Evolutionary conservation across 2,888 invertebrate genomes (phyloP), one percentile per base, ranked within the genome.

Genomic region (Odontocolon sp.): DNA sequence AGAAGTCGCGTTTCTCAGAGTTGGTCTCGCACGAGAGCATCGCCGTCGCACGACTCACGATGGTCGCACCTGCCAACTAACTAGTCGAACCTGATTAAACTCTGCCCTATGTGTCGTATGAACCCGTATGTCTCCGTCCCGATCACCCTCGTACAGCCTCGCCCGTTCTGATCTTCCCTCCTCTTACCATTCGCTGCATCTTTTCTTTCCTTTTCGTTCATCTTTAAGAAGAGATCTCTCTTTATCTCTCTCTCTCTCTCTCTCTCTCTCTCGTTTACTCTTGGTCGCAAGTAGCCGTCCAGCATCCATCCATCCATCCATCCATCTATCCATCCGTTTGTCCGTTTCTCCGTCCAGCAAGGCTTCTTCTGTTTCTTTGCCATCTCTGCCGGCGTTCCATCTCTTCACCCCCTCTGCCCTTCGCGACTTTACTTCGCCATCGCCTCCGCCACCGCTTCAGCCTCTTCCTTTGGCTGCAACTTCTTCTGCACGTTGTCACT

Each of bases 11-110:
- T 66, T 74, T 67, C 67, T 71, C 59, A 63, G 66, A 78, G 75
- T 63, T 64, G 59, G 66, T 47, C 50, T 64, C 73, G 64, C 69
- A 56, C 40, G 72, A n/a, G n/a, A 63, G 71, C 68, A 63, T 68
- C 54, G 56, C 42, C 45, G 64, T 72, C 64, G 57, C 57, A 59
- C 59, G 52, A 73, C 64, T 63, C 71, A 70, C 2, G 5, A 40
- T 16, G 18, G 59, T 88, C 88, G 89, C 89, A 89, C 89, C 88
- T 89, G 89, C 86, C 86, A 84, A 86, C 87, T 87, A 88, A 88
- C 89, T 89, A 88, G 89, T 89, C 87, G 88, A 89, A 89, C 89
- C 89, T 89, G 89, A 89, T 88, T 89, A 89, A 89, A 88, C 87
- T 87, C 87, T 87, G 84, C 82, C 84, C 84, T 79, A 82, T 84